Evolutionary conservation across 1,140 invertebrate genomes (phyloP), one percentile per base, ranked within the genome.

Genomic region (Brachionus angularis): DNA sequence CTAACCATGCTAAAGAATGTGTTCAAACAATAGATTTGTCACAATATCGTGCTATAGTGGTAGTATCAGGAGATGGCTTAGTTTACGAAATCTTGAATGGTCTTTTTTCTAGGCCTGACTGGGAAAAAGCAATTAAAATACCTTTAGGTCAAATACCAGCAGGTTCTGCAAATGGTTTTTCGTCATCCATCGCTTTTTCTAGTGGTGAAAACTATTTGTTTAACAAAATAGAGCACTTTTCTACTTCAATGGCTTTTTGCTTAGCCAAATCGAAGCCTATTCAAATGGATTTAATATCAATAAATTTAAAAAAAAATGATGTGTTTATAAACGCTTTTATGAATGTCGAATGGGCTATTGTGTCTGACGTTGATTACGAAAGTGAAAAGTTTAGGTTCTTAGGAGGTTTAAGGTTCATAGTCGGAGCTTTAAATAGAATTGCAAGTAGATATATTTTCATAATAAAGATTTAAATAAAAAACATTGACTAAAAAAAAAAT

Each of bases 351-450:
- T 96, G 93, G 92, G 94, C 93, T 1, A 81, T 97, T 3, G 84
- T 97, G 33, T 89, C 93, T 0, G 94, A 98, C 79, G 92, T 98
- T 76, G 94, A 98, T 79, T 94, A 95, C 74, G 94, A 97, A 80
- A 96, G 93, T 80, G 94, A 98, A 82, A 86, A 89, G 74, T 84
- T 96, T 49, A 85, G 94, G 46, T 85, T 87, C 1, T 86, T 97
- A 61, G 70, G 70, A 7, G 36, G 34, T 4, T 29, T 91, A 72
- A 85, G 94, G 69, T 98, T 97, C 78, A 89, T 90, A 0, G 78
- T 97, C 1, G 95, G 91, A 88, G 90, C 90, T 23, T 76, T 96
- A 14, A 89, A 89, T 18, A 85, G 92, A 72, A 82, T 85, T 72
- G 72, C 84, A 8, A 79, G 85, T 84, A 67, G 47, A 14, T 34